These are phyloP conservation scores for Engystomops pustulosus DNA, from an alignment of 2,113 vertebrate genomes.

Conservation along the genomic window DNA sequence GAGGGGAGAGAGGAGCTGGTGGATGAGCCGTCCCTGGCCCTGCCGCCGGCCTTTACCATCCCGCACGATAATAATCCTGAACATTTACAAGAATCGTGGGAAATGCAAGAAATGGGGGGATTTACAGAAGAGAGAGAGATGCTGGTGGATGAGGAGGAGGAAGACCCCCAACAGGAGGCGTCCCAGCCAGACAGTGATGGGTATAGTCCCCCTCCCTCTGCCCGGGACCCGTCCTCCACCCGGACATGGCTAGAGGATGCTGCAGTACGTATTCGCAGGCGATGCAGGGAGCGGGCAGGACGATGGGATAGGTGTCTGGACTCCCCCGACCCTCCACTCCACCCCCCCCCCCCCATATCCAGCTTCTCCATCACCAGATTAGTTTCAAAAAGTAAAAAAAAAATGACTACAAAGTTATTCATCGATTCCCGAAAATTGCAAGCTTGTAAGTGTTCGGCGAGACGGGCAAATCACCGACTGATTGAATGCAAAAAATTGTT, in stretches of 20 bases:
- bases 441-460: constrained; percentile 28
- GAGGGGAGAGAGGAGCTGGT: constrained; percentile 72
- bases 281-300: neutral
- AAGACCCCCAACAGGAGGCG: constrained; percentile 68
- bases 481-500: constrained; percentile 31
- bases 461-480: constrained; percentile 18
- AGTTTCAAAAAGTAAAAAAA: neutral
- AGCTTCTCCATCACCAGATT: no score
- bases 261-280: constrained; percentile 18
- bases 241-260: constrained; percentile 29
- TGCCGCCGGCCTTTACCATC: constrained; percentile 75
- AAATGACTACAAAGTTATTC: constrained; percentile 16
- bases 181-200: constrained; percentile 58
- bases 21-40: constrained; percentile 78
- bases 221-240: constrained; percentile 29
- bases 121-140: constrained; percentile 75
- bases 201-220: neutral
- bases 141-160: constrained; percentile 83
- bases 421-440: constrained; percentile 35
- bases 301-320: neutral
- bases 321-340: no score
- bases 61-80: constrained; percentile 66
- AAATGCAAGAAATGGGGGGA: constrained; percentile 74
- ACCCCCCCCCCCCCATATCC: neutral
- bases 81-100: constrained; percentile 72